These are phyloP conservation scores for Brenthis daphne DNA, from an alignment of 2,888 invertebrate genomes.

Conservation along the genomic window DNA sequence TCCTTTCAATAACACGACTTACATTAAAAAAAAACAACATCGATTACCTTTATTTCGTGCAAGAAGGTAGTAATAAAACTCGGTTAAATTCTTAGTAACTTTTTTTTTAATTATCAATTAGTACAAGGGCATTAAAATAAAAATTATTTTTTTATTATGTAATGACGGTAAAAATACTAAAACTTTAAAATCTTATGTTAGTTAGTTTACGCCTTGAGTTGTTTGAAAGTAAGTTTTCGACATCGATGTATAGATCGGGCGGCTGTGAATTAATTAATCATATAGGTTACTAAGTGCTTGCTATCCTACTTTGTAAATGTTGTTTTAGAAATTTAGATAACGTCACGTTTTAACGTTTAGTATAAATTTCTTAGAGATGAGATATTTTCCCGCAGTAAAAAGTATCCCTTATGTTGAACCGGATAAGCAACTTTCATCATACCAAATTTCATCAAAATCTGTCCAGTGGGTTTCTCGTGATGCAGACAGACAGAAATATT, in stretches of 20 bases:
- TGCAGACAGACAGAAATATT: too few species aligned
- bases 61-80: conserved; percentile 20
- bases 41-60: not conserved
- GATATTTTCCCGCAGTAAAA: too few species aligned
- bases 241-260: conserved; percentile 45
- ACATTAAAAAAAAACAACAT: not conserved
- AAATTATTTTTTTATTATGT: conserved; percentile 8
- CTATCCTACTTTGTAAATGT: not conserved
- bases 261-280: conserved; percentile 44
- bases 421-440: too few species aligned
- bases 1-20: not conserved
- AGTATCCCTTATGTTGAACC: too few species aligned
- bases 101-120: conserved; percentile 22
- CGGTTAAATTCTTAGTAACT: conserved; percentile 1
- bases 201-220: conserved; percentile 22
- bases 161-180: conserved; percentile 13
- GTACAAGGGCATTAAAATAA: conserved; percentile 25
- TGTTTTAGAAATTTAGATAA: too few species aligned
- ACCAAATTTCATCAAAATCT: too few species aligned
- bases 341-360: not conserved
- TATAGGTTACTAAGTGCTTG: conserved; percentile 5
- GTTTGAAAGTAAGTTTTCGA: conserved; percentile 37
- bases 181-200: conserved; percentile 15
- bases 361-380: not conserved
- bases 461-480: too few species aligned